Conservation (phyloP, 2,113 vertebrate genomes). For the Scomber colias region DNA sequence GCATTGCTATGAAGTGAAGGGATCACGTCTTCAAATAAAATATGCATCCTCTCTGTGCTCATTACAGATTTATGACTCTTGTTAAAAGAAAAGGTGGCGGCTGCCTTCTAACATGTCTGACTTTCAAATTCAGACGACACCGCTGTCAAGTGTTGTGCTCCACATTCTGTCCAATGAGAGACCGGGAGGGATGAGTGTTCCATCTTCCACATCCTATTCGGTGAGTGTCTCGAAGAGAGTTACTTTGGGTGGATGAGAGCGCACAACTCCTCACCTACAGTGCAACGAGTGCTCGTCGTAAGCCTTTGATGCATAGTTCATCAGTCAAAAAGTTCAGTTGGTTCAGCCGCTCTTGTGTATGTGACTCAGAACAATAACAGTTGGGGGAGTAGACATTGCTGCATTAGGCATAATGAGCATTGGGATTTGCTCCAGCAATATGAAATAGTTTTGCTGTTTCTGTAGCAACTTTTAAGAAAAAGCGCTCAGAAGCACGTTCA, state of each 20-base stretch:
- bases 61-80: conserved; percentile 85
- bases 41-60: conserved; percentile 83
- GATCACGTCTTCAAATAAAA: conserved; percentile 83
- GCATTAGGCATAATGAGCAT: conserved; percentile 78
- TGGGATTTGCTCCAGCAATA: conserved; percentile 68
- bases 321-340: conserved; percentile 79
- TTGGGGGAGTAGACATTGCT: conserved; percentile 65
- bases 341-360: conserved; percentile 71
- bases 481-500: conserved; percentile 31
- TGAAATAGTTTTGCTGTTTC: conserved; percentile 66
- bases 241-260: conserved; percentile 71
- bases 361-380: conserved; percentile 76
- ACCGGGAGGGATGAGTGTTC: conserved; percentile 62
- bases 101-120: conserved; percentile 79
- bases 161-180: conserved; percentile 85
- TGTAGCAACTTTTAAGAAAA: conserved; percentile 69
- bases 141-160: conserved; percentile 84
- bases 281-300: conserved; percentile 50
- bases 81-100: conserved; percentile 84
- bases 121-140: conserved; percentile 81
- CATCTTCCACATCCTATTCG: conserved; percentile 58
- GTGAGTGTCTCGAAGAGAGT: conserved; percentile 57
- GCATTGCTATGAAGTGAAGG: conserved; percentile 76
- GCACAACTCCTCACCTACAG: conserved; percentile 76
- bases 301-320: conserved; percentile 82